phyloP scores from a whole-genome alignment of 2,113 vertebrate species.

The Callaeas wilsoni region DNA sequence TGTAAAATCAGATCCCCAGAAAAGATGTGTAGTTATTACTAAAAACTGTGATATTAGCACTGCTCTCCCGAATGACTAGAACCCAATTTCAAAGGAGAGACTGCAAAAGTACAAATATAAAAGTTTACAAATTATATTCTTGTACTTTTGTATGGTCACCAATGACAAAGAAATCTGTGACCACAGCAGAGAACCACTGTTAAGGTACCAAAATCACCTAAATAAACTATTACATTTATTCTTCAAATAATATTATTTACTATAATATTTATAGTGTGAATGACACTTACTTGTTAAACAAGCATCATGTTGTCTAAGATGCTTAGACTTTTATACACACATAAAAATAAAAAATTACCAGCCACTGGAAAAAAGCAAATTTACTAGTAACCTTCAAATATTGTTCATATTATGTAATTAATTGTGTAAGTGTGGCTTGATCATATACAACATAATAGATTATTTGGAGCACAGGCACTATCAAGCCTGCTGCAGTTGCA shows the following conservation, averaged over 20 bases:
- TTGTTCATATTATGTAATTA: neutral
- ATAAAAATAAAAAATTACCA: neutral
- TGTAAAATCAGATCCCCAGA: neutral
- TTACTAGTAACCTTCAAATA: neutral
- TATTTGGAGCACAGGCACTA: neutral
- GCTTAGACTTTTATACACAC: neutral
- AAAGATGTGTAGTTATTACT: neutral
- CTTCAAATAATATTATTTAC: neutral
- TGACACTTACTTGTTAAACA: neutral
- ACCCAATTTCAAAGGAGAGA: neutral
- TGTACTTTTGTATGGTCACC: neutral
- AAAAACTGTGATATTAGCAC: neutral
- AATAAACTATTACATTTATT: neutral
- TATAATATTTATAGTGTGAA: neutral
- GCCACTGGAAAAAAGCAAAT: neutral
- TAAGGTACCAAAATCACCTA: neutral
- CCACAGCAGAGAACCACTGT: neutral
- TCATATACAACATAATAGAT: neutral
- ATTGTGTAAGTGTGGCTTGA: neutral
- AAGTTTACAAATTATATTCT: neutral
- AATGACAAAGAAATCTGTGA: neutral
- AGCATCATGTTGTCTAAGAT: neutral
- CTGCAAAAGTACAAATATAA: neutral
- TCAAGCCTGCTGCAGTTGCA: neutral
- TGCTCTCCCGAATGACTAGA: neutral